These are phyloP conservation scores for Junco hyemalis DNA, from an alignment of 2,113 vertebrate species.

Conservation along the genomic window DNA sequence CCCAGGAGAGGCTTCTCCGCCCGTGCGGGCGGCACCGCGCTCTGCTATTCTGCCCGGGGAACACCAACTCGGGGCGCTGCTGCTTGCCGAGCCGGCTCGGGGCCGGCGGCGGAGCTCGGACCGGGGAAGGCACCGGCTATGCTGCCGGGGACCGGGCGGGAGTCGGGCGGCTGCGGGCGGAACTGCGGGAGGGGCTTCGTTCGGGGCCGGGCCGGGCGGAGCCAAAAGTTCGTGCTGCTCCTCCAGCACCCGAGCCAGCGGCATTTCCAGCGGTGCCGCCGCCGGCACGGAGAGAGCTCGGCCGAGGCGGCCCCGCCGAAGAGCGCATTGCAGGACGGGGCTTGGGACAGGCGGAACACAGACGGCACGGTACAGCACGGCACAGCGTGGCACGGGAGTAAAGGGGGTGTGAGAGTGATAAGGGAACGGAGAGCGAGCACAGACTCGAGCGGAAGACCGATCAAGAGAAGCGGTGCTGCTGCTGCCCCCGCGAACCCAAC, in stretches of 20 bases:
- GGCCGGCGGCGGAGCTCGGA: background rate
- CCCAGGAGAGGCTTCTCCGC: background rate
- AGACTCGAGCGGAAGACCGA: background rate
- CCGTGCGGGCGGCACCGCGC: background rate
- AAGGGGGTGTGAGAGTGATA: background rate
- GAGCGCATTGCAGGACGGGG: background rate
- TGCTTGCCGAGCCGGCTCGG: background rate
- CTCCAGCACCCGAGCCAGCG: background rate
- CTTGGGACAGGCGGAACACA: background rate
- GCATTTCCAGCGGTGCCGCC: accelerated
- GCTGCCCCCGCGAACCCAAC: too few relatives aligned
- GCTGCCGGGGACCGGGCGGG: background rate
- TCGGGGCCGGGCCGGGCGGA: background rate
- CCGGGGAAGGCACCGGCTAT: too few relatives aligned
- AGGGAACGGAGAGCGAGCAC: too few relatives aligned
- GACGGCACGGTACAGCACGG: background rate
- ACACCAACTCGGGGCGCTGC: too few relatives aligned
- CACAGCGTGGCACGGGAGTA: background rate
- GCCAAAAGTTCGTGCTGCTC: background rate
- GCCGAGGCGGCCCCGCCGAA: background rate
- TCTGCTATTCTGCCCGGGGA: background rate
- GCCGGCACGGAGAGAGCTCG: background rate
- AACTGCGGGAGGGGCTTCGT: background rate
- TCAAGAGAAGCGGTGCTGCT: background rate
- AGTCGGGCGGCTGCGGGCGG: background rate